Percentiles rank a stretch among this genome's conserved stretches.
Conservation (phyloP, 2,888 invertebrate genomes). For the Philereme transversata region DNA sequence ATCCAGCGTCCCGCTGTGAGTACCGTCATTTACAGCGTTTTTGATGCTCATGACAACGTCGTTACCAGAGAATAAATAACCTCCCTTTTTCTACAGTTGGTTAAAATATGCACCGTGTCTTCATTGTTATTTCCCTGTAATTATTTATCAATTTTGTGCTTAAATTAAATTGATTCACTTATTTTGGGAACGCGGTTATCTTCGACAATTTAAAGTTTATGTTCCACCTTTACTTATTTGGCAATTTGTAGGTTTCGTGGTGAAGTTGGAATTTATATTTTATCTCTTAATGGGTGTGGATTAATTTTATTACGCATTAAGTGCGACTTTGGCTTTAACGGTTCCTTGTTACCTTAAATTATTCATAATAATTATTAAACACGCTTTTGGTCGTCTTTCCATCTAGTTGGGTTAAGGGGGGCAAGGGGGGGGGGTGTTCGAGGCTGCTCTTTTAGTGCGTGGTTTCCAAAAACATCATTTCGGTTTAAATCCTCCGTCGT, state of each 20-base stretch:
- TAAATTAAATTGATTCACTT: conserved; percentile 32
- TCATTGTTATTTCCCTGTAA: conserved; percentile 19
- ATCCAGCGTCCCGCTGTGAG: background rate
- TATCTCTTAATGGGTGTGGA: conserved; percentile 20
- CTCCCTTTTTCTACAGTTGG: too few relatives aligned
- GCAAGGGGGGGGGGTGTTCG: too few relatives aligned
- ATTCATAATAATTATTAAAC: background rate
- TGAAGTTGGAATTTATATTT: conserved; percentile 17
- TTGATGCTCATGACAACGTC: background rate
- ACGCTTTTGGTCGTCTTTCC: too few relatives aligned
- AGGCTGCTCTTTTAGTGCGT: too few relatives aligned
- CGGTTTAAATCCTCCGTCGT: too few relatives aligned
- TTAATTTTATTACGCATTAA: conserved; percentile 20
- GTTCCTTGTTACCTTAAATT: conserved; percentile 12
- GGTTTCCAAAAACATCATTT: too few relatives aligned
- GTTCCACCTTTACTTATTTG: conserved; percentile 24
- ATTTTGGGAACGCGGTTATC: conserved; percentile 22
- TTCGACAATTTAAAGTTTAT: conserved; percentile 20
- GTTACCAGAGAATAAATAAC: conserved; percentile 2
- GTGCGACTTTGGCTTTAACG: conserved; percentile 4
- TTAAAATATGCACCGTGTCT: background rate
- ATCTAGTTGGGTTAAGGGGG: too few relatives aligned
- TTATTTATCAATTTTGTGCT: conserved; percentile 26
- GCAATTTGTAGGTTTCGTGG: conserved; percentile 14
- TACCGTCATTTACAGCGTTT: background rate